These are phyloP conservation scores for Eretmocerus hayati DNA, from an alignment of 2,888 invertebrate species.

Conservation along the genomic window DNA sequence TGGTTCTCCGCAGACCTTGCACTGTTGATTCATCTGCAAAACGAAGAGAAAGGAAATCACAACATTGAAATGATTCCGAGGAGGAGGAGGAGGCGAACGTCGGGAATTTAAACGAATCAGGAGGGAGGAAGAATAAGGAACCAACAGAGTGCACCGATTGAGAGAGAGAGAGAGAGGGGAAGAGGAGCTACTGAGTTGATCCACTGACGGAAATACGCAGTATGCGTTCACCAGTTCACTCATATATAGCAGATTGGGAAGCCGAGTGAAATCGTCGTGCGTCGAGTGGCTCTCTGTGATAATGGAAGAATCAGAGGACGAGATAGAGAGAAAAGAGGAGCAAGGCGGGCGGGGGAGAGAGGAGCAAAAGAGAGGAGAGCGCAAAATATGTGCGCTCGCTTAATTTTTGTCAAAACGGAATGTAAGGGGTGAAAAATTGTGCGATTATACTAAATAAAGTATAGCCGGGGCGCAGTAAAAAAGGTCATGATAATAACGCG, in stretches of 20 bases:
- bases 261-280: neutral
- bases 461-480: conserved; percentile 4
- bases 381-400: neutral
- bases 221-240: too few species aligned
- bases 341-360: neutral
- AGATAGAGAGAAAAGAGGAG: too few species aligned
- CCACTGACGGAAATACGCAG: too few species aligned
- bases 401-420: conserved; percentile 2
- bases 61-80: neutral
- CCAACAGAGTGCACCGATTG: too few species aligned
- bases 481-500: conserved; percentile 12
- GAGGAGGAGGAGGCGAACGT: neutral
- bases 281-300: neutral
- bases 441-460: conserved; percentile 14
- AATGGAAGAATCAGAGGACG: neutral
- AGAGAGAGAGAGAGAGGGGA: too few species aligned
- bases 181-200: too few species aligned
- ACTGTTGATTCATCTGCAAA: conserved; percentile 44
- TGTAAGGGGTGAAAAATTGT: conserved; percentile 11
- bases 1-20: conserved; percentile 45
- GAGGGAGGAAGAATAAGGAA: too few species aligned
- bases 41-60: neutral
- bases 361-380: neutral
- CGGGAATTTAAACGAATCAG: too few species aligned
- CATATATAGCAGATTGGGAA: neutral